These are phyloP conservation scores for Bombus vancouverensis DNA, from an alignment of 1,140 invertebrate species.

Conservation along the genomic window DNA sequence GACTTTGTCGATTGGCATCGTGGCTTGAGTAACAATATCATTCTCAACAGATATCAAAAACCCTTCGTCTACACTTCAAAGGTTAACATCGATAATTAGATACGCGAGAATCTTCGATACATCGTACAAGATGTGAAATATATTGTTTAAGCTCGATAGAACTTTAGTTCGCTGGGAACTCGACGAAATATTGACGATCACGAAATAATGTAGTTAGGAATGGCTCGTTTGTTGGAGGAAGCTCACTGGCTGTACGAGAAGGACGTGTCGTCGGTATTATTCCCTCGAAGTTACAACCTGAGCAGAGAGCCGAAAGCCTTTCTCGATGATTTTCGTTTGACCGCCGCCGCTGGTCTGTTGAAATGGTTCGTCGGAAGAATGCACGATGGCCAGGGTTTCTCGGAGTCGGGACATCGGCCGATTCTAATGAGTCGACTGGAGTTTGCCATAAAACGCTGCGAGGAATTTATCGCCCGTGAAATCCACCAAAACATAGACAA, in stretches of 20 bases:
- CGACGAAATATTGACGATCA: neutral
- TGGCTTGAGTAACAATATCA: constrained; percentile 63
- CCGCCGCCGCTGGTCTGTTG: constrained; percentile 85
- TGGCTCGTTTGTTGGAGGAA: constrained; percentile 85
- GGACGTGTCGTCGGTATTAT: constrained; percentile 84
- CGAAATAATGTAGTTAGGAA: constrained; percentile 79
- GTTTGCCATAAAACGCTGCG: constrained; percentile 83
- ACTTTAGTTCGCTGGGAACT: neutral
- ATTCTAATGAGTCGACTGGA: constrained; percentile 80
- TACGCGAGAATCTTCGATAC: no score
- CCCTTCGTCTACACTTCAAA: constrained; percentile 78
- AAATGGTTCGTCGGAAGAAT: constrained; percentile 81
- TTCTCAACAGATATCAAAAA: constrained; percentile 75
- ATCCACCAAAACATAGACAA: constrained; percentile 84
- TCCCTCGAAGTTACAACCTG: constrained; percentile 86
- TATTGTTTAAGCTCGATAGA: neutral
- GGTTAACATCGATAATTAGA: constrained; percentile 56
- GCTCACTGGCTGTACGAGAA: constrained; percentile 85
- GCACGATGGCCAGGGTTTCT: constrained; percentile 63
- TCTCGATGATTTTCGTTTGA: constrained; percentile 85
- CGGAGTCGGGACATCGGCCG: constrained; percentile 58
- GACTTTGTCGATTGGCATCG: constrained; percentile 77
- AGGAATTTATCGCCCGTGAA: constrained; percentile 81
- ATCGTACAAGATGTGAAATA: neutral
- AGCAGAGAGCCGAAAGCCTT: constrained; percentile 83